phyloP scores from a whole-genome alignment of 2,113 vertebrate genomes.

The Gymnarchus niloticus region DNA sequence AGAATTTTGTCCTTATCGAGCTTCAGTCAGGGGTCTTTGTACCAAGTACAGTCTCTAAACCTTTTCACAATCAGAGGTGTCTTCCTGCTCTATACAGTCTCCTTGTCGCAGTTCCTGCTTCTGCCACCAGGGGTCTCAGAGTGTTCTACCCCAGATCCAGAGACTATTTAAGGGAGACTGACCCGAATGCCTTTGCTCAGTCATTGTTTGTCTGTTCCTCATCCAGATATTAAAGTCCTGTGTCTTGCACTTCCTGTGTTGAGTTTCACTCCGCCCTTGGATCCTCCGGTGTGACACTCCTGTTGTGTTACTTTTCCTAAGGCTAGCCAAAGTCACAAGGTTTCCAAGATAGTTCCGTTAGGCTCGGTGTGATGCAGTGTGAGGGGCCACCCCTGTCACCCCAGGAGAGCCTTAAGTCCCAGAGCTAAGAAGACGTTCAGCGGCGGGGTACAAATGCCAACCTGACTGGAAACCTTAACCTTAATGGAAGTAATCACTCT shows the following conservation, averaged over 20 bases:
- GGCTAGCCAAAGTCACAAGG: too few relatives aligned
- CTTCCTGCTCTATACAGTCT: not conserved
- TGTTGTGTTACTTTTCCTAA: too few relatives aligned
- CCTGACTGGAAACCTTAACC: slow-evolving; percentile 1
- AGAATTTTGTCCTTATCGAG: not conserved
- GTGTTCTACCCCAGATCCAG: too few relatives aligned
- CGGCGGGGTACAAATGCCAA: not conserved
- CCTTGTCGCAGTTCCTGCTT: not conserved
- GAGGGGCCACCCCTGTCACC: not conserved
- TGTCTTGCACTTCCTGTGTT: too few relatives aligned
- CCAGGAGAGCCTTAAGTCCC: not conserved
- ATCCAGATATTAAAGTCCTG: too few relatives aligned
- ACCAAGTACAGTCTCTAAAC: not conserved
- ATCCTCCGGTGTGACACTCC: too few relatives aligned
- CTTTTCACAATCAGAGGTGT: not conserved
- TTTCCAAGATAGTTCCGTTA: too few relatives aligned
- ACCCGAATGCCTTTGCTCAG: too few relatives aligned
- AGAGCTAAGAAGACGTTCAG: not conserved
- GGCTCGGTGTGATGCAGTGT: not conserved
- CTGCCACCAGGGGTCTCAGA: not conserved
- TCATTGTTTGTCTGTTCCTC: too few relatives aligned
- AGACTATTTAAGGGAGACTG: too few relatives aligned
- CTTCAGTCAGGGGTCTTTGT: not conserved
- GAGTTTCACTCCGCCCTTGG: too few relatives aligned
- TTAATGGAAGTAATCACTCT: not conserved